These are phyloP conservation scores for Sitophilus oryzae DNA, from an alignment of 1,140 invertebrate genomes.

Conservation along the genomic window DNA sequence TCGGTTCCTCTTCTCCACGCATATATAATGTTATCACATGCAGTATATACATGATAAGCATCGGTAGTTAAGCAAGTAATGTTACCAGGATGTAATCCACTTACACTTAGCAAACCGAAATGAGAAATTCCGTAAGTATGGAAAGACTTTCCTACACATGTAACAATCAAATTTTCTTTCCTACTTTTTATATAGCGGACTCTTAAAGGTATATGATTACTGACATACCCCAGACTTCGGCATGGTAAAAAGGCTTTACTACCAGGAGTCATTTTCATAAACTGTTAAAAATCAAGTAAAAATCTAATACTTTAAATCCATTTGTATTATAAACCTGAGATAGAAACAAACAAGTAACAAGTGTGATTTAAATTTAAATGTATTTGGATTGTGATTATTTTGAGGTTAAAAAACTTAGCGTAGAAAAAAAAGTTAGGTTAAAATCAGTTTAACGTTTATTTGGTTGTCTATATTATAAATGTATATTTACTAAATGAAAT, in stretches of 20 bases:
- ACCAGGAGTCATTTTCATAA: constrained; percentile 31
- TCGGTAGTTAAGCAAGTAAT: constrained; percentile 80
- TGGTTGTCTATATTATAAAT: too few species aligned
- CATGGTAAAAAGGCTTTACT: constrained; percentile 79
- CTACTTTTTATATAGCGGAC: constrained; percentile 77
- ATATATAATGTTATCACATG: constrained; percentile 69
- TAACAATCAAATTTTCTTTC: constrained; percentile 84
- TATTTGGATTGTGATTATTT: too few species aligned
- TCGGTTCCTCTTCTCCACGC: constrained; percentile 86
- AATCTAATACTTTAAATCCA: too few species aligned
- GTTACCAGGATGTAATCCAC: constrained; percentile 70
- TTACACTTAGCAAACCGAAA: constrained; percentile 77
- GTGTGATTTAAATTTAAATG: too few species aligned
- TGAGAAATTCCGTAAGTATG: constrained; percentile 85
- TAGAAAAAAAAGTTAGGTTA: too few species aligned
- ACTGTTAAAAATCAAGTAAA: too few species aligned
- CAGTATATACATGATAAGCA: constrained; percentile 76
- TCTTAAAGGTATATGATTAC: constrained; percentile 81
- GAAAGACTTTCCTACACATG: constrained; percentile 84
- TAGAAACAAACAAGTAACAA: too few species aligned
- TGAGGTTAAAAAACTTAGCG: too few species aligned
- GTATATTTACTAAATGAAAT: too few species aligned
- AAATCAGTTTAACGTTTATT: too few species aligned
- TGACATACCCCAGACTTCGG: constrained; percentile 86
- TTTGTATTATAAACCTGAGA: too few species aligned